Evolutionary conservation across 2,888 invertebrate genomes (phyloP).

Genomic region (Xestia sexstrigata): DNA sequence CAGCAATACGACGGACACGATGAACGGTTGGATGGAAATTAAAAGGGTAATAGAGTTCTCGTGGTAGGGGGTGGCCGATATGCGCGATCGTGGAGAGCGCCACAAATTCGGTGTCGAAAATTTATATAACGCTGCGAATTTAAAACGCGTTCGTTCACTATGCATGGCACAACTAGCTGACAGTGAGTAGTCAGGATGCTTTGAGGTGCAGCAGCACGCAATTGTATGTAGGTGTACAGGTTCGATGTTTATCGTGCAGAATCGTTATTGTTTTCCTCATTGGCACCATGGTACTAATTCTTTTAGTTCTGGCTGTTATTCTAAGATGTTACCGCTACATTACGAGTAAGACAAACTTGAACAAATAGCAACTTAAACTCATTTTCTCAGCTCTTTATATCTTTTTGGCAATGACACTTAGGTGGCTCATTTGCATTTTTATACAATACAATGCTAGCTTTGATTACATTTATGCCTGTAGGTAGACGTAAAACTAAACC

Average conservation of each 20-base stretch:
- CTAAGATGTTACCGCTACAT: neutral
- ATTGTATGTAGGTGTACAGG: neutral
- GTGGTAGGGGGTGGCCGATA: slow-evolving; percentile 82
- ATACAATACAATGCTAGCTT: slow-evolving; percentile 27
- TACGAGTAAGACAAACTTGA: slow-evolving; percentile 1
- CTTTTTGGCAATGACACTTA: slow-evolving; percentile 17
- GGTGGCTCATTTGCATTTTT: slow-evolving; percentile 33
- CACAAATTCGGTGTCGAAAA: slow-evolving; percentile 85
- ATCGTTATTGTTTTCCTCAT: slow-evolving; percentile 21
- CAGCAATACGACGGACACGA: slow-evolving; percentile 29
- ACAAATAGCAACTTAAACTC: neutral
- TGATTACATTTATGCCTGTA: slow-evolving; percentile 19
- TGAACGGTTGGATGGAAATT: slow-evolving; percentile 40
- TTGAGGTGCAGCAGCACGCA: slow-evolving; percentile 1
- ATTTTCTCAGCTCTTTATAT: slow-evolving; percentile 12
- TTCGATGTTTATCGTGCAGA: slow-evolving; percentile 10
- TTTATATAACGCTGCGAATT: slow-evolving; percentile 84
- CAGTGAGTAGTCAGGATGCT: slow-evolving; percentile 2
- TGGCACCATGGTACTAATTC: neutral
- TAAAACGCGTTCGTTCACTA: slow-evolving; percentile 60
- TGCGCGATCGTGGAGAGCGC: slow-evolving; percentile 81
- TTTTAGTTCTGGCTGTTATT: neutral
- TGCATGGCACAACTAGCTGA: slow-evolving; percentile 51
- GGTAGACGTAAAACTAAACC: neutral
- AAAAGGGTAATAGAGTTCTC: slow-evolving; percentile 55